These are phyloP conservation scores for Drosophila quasianomalipes DNA, from an alignment of 2,888 invertebrate genomes.

Conservation along the genomic window DNA sequence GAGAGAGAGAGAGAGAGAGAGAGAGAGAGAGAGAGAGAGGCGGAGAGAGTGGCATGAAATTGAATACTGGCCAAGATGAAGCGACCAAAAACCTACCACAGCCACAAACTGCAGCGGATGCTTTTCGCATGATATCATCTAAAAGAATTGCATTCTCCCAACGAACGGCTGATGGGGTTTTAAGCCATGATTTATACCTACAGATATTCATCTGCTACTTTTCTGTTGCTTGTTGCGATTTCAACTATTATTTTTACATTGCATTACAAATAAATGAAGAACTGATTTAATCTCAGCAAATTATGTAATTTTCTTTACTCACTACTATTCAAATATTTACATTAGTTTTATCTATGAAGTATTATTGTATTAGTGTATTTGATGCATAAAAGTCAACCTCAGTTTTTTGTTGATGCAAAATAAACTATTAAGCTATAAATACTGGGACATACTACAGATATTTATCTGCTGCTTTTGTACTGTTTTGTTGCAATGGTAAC, in stretches of 20 bases:
- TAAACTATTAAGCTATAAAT: too few relatives aligned
- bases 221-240: not conserved
- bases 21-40: constrained; percentile 25
- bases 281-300: not conserved
- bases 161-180: constrained; percentile 2
- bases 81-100: constrained; percentile 12
- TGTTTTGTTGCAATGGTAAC: not conserved
- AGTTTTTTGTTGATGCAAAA: not conserved
- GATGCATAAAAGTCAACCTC: not conserved
- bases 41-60: constrained; percentile 44
- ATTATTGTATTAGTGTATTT: too few relatives aligned
- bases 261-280: not conserved
- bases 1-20: not conserved
- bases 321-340: not conserved
- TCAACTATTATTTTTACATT: constrained; percentile 6
- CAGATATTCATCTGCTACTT: not conserved
- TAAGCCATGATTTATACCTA: constrained; percentile 25
- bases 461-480: not conserved
- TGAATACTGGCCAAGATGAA: constrained; percentile 32
- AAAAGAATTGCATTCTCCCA: constrained; percentile 18
- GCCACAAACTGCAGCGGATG: constrained; percentile 33
- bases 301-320: not conserved
- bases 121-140: constrained; percentile 7
- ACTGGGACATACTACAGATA: not conserved
- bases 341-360: not conserved